A percentile compares a stretch with the other conserved stretches of the same genome.
Evolutionary conservation across 2,113 vertebrate genomes (phyloP).

Genomic region (Dromiciops gliroides): DNA sequence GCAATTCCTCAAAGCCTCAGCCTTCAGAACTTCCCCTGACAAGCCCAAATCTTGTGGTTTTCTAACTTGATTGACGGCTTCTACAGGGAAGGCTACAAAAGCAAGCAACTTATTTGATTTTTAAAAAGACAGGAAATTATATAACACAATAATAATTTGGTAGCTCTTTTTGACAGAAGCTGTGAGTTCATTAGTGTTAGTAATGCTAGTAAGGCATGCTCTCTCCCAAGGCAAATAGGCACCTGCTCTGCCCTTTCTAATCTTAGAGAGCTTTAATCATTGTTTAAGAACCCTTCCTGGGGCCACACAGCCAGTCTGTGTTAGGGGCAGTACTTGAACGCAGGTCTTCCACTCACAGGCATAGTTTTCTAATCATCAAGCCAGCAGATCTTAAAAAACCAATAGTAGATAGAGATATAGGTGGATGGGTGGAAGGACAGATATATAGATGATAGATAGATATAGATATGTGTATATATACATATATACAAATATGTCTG

Average conservation of each 20-base stretch:
- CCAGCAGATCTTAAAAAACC: neutral
- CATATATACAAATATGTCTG: neutral
- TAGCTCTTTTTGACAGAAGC: neutral
- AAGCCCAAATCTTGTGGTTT: neutral
- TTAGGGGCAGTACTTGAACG: neutral
- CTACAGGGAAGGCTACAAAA: neutral
- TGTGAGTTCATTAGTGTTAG: neutral
- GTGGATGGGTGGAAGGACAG: too few species aligned
- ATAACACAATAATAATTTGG: neutral
- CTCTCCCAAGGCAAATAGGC: neutral
- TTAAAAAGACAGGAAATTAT: neutral
- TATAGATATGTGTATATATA: neutral
- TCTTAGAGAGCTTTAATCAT: neutral
- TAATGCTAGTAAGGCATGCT: neutral
- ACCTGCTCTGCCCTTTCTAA: neutral
- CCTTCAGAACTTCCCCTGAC: neutral
- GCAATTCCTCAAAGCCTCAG: neutral
- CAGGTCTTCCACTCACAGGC: neutral
- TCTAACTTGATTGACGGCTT: neutral
- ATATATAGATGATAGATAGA: too few species aligned
- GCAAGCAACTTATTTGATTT: neutral
- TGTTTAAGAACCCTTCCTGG: neutral
- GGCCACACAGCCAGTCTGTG: neutral
- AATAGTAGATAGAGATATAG: neutral
- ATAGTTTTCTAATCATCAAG: neutral